Conservation (phyloP, 2,797 vertebrate genomes). For the Hafferia zeledoni region DNA sequence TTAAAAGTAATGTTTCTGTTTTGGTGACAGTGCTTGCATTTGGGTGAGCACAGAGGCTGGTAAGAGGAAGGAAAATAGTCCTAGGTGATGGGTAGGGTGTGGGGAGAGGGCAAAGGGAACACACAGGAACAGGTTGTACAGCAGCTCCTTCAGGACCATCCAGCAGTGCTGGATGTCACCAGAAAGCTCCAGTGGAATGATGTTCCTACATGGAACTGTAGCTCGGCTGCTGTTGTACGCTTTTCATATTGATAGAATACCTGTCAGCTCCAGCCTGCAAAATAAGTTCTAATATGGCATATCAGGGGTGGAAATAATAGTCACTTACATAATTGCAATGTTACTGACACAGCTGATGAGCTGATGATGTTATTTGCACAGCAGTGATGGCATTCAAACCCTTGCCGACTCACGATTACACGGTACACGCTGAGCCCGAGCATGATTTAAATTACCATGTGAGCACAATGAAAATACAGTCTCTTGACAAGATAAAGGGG, state of each 20-base stretch:
- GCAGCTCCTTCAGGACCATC: not conserved
- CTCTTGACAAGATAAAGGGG: constrained; percentile 45
- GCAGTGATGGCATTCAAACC: constrained; percentile 62
- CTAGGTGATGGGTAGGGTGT: too few relatives aligned
- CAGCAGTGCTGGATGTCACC: not conserved
- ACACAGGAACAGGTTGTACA: not conserved
- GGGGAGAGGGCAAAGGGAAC: not conserved
- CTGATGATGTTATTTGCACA: constrained; percentile 60
- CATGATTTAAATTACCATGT: constrained; percentile 58
- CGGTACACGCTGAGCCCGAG: constrained; percentile 11
- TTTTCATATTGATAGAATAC: constrained; percentile 12
- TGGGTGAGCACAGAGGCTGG: not conserved
- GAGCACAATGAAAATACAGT: constrained; percentile 44
- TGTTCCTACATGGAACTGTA: not conserved
- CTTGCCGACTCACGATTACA: constrained; percentile 54
- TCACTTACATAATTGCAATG: constrained; percentile 48
- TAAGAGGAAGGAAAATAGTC: not conserved
- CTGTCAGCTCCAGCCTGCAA: constrained; percentile 30
- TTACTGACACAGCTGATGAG: constrained; percentile 53
- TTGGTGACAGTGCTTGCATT: fast-evolving
- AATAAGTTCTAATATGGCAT: constrained; percentile 22
- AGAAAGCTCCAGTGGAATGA: not conserved
- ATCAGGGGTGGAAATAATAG: constrained; percentile 47
- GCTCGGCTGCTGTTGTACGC: not conserved
- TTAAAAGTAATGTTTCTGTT: not conserved